phyloP scores from a whole-genome alignment of 2,113 vertebrate species.

The Phocoena sinus region DNA sequence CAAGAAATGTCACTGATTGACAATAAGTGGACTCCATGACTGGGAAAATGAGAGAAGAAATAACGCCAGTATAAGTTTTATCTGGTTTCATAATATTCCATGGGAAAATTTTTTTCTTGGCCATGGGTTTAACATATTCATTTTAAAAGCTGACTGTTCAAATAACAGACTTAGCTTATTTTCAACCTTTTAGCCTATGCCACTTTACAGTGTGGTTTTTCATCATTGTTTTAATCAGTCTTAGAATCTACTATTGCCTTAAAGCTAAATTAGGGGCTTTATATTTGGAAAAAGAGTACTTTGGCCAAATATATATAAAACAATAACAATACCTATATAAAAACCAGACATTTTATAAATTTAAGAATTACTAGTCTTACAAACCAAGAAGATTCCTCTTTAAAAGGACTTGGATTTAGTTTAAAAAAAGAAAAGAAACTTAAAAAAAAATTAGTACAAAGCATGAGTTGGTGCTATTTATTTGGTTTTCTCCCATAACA shows the following conservation, averaged over 20 bases:
- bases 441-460: background rate
- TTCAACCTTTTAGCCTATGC: background rate
- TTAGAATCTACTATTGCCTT: background rate
- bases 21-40: background rate
- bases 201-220: background rate
- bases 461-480: background rate
- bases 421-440: background rate
- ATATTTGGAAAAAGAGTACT: background rate
- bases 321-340: background rate
- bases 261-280: background rate
- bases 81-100: background rate
- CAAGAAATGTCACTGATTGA: background rate
- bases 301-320: background rate
- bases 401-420: background rate
- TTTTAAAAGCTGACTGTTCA: background rate
- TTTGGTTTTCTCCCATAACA: background rate
- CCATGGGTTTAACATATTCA: background rate
- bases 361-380: background rate
- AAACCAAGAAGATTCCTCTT: background rate
- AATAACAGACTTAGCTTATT: background rate
- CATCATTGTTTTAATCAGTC: background rate
- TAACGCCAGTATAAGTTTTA: background rate
- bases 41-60: background rate
- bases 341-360: background rate
- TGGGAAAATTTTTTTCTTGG: background rate